Conservation (phyloP, 1,140 invertebrate genomes). For the Chironomus striatipennis region DNA sequence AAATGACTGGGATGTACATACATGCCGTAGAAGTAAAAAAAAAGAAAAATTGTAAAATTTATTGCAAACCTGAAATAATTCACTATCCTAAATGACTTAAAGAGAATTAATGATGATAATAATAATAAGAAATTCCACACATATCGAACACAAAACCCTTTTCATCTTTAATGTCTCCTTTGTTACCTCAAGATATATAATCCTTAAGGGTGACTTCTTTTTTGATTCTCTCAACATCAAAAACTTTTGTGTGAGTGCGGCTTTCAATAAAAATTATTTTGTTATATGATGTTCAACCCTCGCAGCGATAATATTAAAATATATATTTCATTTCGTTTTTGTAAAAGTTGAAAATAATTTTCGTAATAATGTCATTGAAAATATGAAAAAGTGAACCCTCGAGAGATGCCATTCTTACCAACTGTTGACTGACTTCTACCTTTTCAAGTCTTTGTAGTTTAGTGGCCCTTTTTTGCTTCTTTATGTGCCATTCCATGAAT, state of each 20-base stretch:
- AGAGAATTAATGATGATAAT: too few relatives aligned
- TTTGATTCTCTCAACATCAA: not conserved
- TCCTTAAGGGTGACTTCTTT: not conserved
- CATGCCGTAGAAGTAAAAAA: not conserved
- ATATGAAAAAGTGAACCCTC: not conserved
- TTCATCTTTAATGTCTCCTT: constrained; percentile 2
- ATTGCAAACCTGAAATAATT: not conserved
- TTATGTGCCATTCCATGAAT: not conserved
- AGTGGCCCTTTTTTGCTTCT: not conserved
- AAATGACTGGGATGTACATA: not conserved
- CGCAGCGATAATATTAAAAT: not conserved
- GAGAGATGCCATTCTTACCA: not conserved
- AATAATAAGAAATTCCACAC: too few relatives aligned
- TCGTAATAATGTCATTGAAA: constrained; percentile 18
- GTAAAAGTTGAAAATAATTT: constrained; percentile 22
- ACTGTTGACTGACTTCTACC: constrained; percentile 8
- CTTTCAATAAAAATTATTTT: not conserved
- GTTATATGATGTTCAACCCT: not conserved
- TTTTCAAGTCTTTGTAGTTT: not conserved
- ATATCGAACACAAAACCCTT: not conserved
- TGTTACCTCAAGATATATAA: not conserved
- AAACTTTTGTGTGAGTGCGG: not conserved
- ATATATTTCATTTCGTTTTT: constrained; percentile 17
- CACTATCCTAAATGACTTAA: not conserved
- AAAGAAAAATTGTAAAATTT: not conserved